Percentiles rank a stretch among this genome's conserved stretches.
Evolutionary conservation across 2,113 vertebrate genomes (phyloP).

Genomic region (Andinoacara biseriatus): DNA sequence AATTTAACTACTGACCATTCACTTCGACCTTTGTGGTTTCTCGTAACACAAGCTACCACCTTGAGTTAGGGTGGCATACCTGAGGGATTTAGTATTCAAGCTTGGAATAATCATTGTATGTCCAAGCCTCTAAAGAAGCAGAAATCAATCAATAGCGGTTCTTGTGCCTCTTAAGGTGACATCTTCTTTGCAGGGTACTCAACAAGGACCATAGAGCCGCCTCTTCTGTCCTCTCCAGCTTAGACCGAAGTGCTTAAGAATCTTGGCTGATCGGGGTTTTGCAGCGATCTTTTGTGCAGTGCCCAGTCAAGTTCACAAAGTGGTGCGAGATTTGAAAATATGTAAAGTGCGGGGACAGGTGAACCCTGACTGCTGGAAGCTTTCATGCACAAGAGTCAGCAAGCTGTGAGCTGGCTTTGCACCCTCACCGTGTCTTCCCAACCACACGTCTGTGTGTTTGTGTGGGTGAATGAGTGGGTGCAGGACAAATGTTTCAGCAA

Average conservation of each 20-base stretch:
- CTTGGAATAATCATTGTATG: slow-evolving; percentile 8
- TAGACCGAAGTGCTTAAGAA: slow-evolving; percentile 23
- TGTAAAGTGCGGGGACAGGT: slow-evolving; percentile 13
- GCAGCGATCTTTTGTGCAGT: neutral
- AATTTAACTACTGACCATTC: neutral
- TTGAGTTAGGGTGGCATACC: slow-evolving; percentile 1
- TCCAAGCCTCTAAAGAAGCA: slow-evolving; percentile 4
- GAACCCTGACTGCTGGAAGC: slow-evolving; percentile 20
- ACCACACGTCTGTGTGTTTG: slow-evolving; percentile 12
- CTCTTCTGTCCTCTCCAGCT: slow-evolving; percentile 29
- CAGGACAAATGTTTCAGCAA: slow-evolving; percentile 55
- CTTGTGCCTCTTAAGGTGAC: slow-evolving; percentile 18
- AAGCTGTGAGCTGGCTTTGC: slow-evolving; percentile 33
- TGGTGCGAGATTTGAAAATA: slow-evolving; percentile 15
- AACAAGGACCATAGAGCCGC: slow-evolving; percentile 15
- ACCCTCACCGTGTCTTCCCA: slow-evolving; percentile 11
- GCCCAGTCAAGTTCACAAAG: slow-evolving; percentile 19
- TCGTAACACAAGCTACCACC: slow-evolving; percentile 2
- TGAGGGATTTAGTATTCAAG: slow-evolving; percentile 15
- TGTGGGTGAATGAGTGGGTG: slow-evolving; percentile 55
- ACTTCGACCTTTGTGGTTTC: slow-evolving; percentile 4
- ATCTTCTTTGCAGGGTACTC: neutral
- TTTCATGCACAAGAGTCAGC: slow-evolving; percentile 3
- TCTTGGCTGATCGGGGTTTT: neutral
- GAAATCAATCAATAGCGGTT: slow-evolving; percentile 43